Conservation (phyloP, 2,113 vertebrate species). For the Azemiops feae region DNA sequence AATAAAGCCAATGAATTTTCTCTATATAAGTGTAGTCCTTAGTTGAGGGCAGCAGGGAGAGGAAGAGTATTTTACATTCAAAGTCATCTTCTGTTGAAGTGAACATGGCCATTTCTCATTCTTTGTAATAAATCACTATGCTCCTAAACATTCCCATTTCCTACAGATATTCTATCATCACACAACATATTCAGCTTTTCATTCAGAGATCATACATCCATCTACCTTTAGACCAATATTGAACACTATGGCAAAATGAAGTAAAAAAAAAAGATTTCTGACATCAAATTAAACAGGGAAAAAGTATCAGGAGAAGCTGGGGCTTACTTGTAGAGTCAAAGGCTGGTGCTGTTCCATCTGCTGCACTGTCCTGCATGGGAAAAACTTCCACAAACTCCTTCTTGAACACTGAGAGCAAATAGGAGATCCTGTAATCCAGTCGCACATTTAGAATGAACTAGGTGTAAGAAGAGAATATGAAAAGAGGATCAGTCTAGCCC, state of each 20-base stretch:
- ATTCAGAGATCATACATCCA: neutral
- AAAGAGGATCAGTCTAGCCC: neutral
- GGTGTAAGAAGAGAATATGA: conserved; percentile 3
- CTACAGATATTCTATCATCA: neutral
- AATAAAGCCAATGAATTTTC: neutral
- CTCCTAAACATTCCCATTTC: neutral
- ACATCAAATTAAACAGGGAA: neutral
- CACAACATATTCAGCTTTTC: neutral
- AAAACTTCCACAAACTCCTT: conserved; percentile 97
- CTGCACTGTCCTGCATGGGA: conserved; percentile 85
- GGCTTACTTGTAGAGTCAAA: conserved; percentile 86
- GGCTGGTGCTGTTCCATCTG: conserved; percentile 85
- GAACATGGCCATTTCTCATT: neutral
- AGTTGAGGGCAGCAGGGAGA: neutral
- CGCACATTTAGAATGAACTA: conserved; percentile 98
- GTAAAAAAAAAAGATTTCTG: neutral
- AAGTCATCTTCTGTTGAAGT: neutral
- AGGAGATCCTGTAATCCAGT: conserved; percentile 95
- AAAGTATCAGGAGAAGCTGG: conserved; percentile 14
- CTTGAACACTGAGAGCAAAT: conserved; percentile 95
- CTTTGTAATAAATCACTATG: neutral
- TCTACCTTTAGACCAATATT: neutral
- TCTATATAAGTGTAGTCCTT: neutral
- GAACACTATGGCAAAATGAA: neutral
- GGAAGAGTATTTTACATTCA: neutral